These are phyloP conservation scores for Campoplex nolae DNA, from an alignment of 2,888 invertebrate species.

Conservation along the genomic window DNA sequence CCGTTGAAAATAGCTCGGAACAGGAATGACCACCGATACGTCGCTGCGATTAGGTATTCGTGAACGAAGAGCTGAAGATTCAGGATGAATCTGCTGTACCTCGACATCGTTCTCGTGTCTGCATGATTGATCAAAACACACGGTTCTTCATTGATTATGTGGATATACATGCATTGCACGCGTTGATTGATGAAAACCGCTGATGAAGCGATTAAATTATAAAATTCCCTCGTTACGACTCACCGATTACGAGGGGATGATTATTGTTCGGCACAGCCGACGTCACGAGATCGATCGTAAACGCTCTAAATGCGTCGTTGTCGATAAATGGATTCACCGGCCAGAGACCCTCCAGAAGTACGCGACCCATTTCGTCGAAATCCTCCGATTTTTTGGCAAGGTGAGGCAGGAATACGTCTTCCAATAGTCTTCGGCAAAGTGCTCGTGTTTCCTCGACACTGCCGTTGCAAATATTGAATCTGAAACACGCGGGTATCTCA, in stretches of 20 bases:
- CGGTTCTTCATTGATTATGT: neutral
- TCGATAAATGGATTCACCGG: constrained; percentile 88
- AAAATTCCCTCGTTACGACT: constrained; percentile 3
- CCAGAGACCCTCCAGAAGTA: constrained; percentile 90
- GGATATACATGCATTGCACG: no score
- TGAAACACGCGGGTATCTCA: constrained; percentile 77
- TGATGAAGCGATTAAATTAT: neutral
- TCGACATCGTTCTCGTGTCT: constrained; percentile 75
- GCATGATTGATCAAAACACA: no score
- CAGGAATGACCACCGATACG: constrained; percentile 82
- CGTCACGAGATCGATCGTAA: constrained; percentile 85
- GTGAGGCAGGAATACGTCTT: constrained; percentile 88
- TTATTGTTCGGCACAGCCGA: constrained; percentile 80
- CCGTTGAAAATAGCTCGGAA: constrained; percentile 88
- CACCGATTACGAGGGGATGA: constrained; percentile 79
- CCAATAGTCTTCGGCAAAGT: constrained; percentile 86
- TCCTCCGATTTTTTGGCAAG: constrained; percentile 87
- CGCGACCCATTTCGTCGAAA: constrained; percentile 88
- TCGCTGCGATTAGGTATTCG: constrained; percentile 78
- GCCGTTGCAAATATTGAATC: constrained; percentile 90
- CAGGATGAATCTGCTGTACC: constrained; percentile 81
- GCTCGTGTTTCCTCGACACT: constrained; percentile 88
- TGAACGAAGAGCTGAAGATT: constrained; percentile 82
- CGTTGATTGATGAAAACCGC: no score
- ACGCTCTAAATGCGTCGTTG: constrained; percentile 86